Base-by-base conservation (phyloP, 2,113 vertebrate genomes). In the Oreochromis aureus region DNA sequence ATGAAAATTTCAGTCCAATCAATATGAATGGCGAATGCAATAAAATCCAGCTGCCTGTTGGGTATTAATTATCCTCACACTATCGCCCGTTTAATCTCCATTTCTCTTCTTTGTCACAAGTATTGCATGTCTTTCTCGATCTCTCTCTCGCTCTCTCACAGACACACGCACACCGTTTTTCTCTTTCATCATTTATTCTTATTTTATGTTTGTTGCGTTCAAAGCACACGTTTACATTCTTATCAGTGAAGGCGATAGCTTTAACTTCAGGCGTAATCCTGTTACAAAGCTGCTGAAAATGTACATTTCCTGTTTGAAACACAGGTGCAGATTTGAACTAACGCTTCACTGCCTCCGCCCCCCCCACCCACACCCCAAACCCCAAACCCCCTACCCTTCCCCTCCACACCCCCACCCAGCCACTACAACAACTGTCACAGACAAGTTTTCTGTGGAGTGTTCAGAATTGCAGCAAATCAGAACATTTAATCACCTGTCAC, bases 1-100 rank as follows among this genome's bases (percentile, higher is more conserved):
- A 96, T 95, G 88, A 95, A 94, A 93, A 91, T 92, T 95, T 93
- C 83, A 89, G 39, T 80, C 61, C 83, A 87, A 96, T 96, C 95
- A 93, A 95, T 96, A 91, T 84, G 55, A 90, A 89, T 80, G 80
- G 78, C 32, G 24, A 94, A 93, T 93, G 88, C 86, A 92, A 91
- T 95, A 80, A 92, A 94, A 89, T 91, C 87, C 90, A 92, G 85
- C 27, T n/a, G 85, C 86, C 83, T 56, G 89, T 86, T 89, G 87
- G 78, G 81, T 93, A 89, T 94, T 93, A 94, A 96, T 95, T 93
- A 92, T 86, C 59, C 55, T 76, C 85, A 86, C 55, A 73, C 69
- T 79, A 86, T 83, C 4, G 4, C 58, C 71, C 59, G 59, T 94
- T 89, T 88, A 66, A 89, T 94, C 39, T 88, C 54, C 46, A 63